phyloP scores from a whole-genome alignment of 2,797 vertebrate species.

The Triplophysa yarkandensis region DNA sequence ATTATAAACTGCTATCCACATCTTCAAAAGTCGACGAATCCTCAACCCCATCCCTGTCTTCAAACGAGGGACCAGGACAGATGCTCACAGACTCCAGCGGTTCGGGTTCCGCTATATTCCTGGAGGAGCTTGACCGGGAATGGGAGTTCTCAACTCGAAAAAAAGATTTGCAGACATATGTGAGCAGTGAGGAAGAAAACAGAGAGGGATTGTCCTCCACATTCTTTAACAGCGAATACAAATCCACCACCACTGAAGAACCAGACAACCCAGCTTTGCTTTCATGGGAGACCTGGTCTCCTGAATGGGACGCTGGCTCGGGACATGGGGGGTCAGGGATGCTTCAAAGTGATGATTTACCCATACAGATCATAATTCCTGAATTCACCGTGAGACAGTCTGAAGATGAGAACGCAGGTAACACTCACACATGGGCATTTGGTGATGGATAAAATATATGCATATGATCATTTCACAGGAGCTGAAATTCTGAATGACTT shows the following conservation, averaged over 20 bases:
- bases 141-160: constrained; percentile 13
- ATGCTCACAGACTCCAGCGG: constrained; percentile 74
- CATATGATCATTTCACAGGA: not conserved
- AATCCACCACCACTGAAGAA: not conserved
- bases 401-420: constrained; percentile 46
- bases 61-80: constrained; percentile 67
- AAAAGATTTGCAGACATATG: not conserved
- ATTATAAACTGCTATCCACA: constrained; percentile 56
- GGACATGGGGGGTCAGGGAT: constrained; percentile 49
- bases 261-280: constrained; percentile 4
- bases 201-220: constrained; percentile 17
- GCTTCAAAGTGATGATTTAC: constrained; percentile 20
- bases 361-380: constrained; percentile 28
- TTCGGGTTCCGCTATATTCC: constrained; percentile 76
- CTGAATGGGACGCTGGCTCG: constrained; percentile 58
- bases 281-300: constrained; percentile 25
- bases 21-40: not conserved
- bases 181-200: constrained; percentile 30
- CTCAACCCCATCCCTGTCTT: constrained; percentile 57
- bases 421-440: not conserved
- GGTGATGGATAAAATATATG: not conserved
- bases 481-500: not conserved
- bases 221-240: constrained; percentile 28
- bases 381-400: constrained; percentile 19
- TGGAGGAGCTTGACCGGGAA: constrained; percentile 66